Evolutionary conservation across 2,113 vertebrate species (phyloP), one percentile per base, ranked within the genome.

Genomic region (Noturus placidus): DNA sequence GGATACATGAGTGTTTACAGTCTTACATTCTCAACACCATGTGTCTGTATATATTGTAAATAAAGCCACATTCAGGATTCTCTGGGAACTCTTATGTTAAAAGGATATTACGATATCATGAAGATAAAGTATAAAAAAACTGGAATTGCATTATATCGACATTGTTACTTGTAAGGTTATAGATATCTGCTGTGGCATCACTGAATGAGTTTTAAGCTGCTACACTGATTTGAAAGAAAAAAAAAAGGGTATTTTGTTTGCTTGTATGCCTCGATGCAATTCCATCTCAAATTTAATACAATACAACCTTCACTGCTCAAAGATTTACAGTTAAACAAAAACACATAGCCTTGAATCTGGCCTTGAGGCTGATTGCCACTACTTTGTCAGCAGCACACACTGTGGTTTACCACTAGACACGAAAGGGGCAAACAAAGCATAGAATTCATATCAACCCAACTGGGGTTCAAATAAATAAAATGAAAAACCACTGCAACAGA

Each of bases 111-210:
- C 91, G 90, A 91, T 88, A 87, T 85, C 88, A 70, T 91, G 38
- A 76, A 46, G 35, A 1, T 78, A 80, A 10, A 17, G n/a, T 33
- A 56, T 95, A 93, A 93, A 88, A 90, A 93, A 91, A 94, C 92
- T 74, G 92, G 91, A 93, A 88, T 91, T 90, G 86, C 89, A 91
- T 93, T 89, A 93, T 93, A 88, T 91, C 91, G 92, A 91, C 89
- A 87, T 91, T 87, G 82, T 93, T 94, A 91, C 80, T 63, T 19
- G 69, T 90, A 87, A 88, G 86, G 67, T 85, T 89, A 78, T 59
- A 70, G 81, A 80, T 88, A 91, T 91, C 86, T 89, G 30, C 52
- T 56, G 81, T 87, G 81, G 82, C 81, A 90, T 91, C 86, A 65
- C 81, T 83, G 86, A 74, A 88, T 74, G 78, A n/a, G 85, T 61